A percentile compares a stretch with the other conserved stretches of the same genome.
Evolutionary conservation across 2,888 invertebrate genomes (phyloP).

Genomic region (Pyrrhosoma nymphula): DNA sequence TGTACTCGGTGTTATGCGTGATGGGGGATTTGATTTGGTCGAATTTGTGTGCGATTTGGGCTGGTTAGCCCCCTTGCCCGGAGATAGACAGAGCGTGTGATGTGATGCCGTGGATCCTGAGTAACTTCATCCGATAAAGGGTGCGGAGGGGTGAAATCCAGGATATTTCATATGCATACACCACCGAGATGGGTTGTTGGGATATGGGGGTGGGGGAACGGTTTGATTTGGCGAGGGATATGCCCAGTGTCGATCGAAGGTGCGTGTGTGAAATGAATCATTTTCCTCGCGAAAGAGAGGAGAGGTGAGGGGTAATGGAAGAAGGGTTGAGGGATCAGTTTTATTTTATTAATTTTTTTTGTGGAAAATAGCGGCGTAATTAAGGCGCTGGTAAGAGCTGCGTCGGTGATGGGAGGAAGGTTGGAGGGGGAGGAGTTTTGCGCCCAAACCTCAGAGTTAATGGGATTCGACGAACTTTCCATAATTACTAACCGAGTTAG

Average conservation of each 20-base stretch:
- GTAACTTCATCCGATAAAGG: background rate
- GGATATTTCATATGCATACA: conserved; percentile 22
- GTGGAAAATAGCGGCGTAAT: conserved; percentile 5
- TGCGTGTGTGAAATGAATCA: background rate
- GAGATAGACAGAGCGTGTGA: background rate
- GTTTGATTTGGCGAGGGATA: background rate
- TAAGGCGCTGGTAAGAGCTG: background rate
- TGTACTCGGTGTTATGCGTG: no score
- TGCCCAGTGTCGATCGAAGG: background rate
- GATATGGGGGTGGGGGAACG: background rate
- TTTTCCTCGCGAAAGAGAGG: conserved; percentile 11
- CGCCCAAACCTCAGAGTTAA: background rate
- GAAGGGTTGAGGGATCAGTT: background rate
- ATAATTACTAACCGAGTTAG: conserved; percentile 28
- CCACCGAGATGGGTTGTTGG: conserved; percentile 1
- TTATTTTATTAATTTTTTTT: background rate
- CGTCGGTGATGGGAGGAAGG: background rate
- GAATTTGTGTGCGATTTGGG: no score
- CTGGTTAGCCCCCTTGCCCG: no score
- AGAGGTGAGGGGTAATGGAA: background rate
- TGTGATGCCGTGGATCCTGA: background rate
- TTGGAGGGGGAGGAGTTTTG: background rate
- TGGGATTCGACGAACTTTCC: conserved; percentile 36
- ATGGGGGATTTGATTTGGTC: no score
- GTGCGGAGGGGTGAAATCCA: background rate